Percentiles rank a stretch among this genome's conserved stretches.
phyloP scores from a whole-genome alignment of 2,888 invertebrate genomes.

The Caradrina kadenii region DNA sequence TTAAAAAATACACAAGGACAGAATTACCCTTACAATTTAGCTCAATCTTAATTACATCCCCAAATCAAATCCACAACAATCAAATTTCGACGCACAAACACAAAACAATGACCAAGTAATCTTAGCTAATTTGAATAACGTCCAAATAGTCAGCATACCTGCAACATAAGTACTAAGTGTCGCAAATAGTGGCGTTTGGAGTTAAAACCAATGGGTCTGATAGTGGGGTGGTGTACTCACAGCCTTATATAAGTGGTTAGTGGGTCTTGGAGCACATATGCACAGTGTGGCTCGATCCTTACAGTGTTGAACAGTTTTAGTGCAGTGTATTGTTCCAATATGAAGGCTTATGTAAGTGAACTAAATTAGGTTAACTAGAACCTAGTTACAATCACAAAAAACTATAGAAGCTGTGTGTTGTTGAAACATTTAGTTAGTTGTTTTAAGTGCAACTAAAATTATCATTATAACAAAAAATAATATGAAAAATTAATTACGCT shows the following conservation, averaged over 20 bases:
- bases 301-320: constrained; percentile 66
- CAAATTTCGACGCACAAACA: constrained; percentile 17
- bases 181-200: constrained; percentile 64
- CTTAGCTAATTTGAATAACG: constrained; percentile 48
- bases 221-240: constrained; percentile 74
- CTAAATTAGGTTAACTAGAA: constrained; percentile 16
- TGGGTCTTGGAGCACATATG: constrained; percentile 73
- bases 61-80: constrained; percentile 24
- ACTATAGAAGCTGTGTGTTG: background rate
- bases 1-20: background rate
- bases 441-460: background rate
- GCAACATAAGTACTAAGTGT: constrained; percentile 62
- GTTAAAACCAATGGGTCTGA: constrained; percentile 63
- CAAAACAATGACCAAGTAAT: constrained; percentile 33
- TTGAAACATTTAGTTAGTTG: background rate
- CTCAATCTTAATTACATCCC: constrained; percentile 1
- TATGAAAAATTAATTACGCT: too few species aligned
- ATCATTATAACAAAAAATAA: too few species aligned
- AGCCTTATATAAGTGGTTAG: constrained; percentile 80
- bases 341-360: constrained; percentile 86
- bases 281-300: constrained; percentile 69
- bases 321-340: constrained; percentile 71
- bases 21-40: background rate
- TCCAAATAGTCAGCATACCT: constrained; percentile 57
- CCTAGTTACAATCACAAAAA: background rate